A percentile compares a stretch with the other conserved stretches of the same genome.
Conservation (phyloP, 2,797 vertebrate species). For the Bryconaethiops microstoma region DNA sequence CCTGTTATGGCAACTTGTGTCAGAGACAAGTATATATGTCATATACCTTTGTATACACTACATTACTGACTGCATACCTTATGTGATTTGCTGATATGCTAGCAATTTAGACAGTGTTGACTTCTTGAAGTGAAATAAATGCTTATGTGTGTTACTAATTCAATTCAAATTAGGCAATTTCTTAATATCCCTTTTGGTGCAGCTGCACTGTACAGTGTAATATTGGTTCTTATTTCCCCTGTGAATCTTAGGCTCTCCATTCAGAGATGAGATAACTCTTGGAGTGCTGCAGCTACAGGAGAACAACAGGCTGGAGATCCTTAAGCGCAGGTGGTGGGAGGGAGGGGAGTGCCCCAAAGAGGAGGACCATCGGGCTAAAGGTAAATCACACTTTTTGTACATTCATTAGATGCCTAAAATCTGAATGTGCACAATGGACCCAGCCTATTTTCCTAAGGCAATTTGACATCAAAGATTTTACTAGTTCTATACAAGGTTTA, state of each 20-base stretch:
- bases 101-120: neutral
- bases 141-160: neutral
- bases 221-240: neutral
- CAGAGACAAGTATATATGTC: no score
- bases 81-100: neutral
- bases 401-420: neutral
- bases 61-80: no score
- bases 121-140: neutral
- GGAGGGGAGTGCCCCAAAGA: conserved; percentile 90
- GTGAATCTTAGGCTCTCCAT: conserved; percentile 82
- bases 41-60: no score
- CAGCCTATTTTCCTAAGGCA: neutral
- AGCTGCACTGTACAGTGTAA: neutral
- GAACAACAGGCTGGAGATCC: conserved; percentile 91
- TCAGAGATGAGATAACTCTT: conserved; percentile 90
- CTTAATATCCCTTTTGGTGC: neutral
- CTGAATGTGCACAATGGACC: neutral
- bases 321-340: conserved; percentile 94
- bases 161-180: neutral
- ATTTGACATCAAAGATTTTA: neutral
- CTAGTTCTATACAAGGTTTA: no score
- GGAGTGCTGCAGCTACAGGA: conserved; percentile 92
- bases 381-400: conserved; percentile 68
- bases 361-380: conserved; percentile 91
- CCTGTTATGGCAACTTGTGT: no score